phyloP scores from a whole-genome alignment of 2,113 vertebrate genomes.

The Oreochromis tanganicae region DNA sequence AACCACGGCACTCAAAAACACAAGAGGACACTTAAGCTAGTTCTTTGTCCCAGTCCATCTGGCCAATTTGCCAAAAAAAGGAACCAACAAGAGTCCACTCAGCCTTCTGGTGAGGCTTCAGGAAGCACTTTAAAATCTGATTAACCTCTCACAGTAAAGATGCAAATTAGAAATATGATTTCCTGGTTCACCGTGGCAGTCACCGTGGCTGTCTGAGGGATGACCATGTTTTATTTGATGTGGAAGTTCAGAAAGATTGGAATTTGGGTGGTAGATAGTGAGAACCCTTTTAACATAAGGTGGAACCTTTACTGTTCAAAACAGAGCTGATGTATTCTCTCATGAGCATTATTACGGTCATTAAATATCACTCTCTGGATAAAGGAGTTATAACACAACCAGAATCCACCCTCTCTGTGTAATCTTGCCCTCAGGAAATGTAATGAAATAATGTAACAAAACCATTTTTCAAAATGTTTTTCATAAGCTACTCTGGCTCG shows the following conservation, averaged over 20 bases:
- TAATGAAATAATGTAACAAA: background rate
- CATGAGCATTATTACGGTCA: background rate
- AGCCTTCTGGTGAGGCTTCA: background rate
- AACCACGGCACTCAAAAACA: background rate
- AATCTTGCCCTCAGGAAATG: background rate
- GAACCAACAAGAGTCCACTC: background rate
- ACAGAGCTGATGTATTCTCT: background rate
- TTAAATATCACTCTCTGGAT: background rate
- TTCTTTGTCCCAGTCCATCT: background rate
- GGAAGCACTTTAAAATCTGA: background rate
- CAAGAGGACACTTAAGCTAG: background rate
- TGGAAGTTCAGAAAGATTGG: background rate
- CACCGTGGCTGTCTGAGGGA: background rate
- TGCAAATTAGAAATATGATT: background rate
- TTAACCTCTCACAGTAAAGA: background rate
- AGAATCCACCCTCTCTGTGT: background rate
- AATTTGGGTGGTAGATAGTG: background rate
- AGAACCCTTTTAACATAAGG: background rate
- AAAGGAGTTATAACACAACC: background rate
- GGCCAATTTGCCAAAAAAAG: background rate
- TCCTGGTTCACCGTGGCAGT: background rate
- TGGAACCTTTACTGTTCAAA: background rate
- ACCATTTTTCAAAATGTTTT: background rate
- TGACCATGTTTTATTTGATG: background rate
- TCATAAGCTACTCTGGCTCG: background rate